Evolutionary conservation across 2,888 invertebrate species (phyloP), one percentile per base, ranked within the genome.

Genomic region (Trilocha varians): DNA sequence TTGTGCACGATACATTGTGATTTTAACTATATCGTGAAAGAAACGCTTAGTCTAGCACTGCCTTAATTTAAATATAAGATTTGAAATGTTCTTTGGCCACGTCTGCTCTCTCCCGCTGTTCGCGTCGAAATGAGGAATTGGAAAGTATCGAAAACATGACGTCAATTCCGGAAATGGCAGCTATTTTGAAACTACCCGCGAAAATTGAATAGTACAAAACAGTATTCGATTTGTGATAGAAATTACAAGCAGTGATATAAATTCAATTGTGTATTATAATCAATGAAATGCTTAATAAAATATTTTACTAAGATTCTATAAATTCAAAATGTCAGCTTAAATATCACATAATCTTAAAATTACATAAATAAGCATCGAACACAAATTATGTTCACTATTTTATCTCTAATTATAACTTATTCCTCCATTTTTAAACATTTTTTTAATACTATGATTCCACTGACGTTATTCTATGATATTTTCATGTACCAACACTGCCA

Each of bases 51-150:
- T 69, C 60, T 72, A 78, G 74, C 82, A 85, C 84, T 85, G 84
- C 84, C 84, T 83, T 84, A 82, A 66, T 71, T 72, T 70, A 62
- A 83, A 80, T 78, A 78, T 76, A 72, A 66, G 59, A 46, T 57
- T 60, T 62, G 59, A 48, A 53, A 52, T 66, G 59, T n/a, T n/a
- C n/a, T n/a, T n/a, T n/a, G n/a, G n/a, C n/a, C 58, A 69, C 68
- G 70, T 70, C 70, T 59, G 61, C 57, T 60, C 67, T 53, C 60
- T 57, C 62, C 59, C 68, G 63, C 58, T 57, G 68, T 57, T 63
- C 54, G 62, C 59, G 68, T 59, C 59, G 53, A 58, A 72, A 55
- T 74, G 68, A 66, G 41, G 46, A 60, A 49, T 47, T 46, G 56
- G 53, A 55, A 55, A 52, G 47, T 52, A 45, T 36, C 43, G 41